Percentiles rank a stretch among this genome's conserved stretches.
phyloP scores from a whole-genome alignment of 2,888 invertebrate genomes.

The Heliconius ethilla region DNA sequence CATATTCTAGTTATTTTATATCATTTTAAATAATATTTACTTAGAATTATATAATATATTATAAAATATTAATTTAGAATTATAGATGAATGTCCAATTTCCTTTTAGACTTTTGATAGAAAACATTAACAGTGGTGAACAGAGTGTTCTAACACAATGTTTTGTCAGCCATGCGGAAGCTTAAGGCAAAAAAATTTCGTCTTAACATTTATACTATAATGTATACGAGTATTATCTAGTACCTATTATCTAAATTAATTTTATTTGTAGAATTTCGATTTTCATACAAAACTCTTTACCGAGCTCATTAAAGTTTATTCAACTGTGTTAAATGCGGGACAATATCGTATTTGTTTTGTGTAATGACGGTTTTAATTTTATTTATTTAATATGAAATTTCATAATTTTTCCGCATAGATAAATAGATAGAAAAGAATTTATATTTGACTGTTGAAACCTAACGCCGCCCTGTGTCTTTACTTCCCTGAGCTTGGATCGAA shows the following conservation, averaged over 20 bases:
- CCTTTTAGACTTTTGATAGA: too few species aligned
- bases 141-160: too few species aligned
- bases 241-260: background rate
- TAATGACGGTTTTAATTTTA: background rate
- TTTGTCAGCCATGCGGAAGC: too few species aligned
- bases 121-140: too few species aligned
- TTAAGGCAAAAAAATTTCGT: too few species aligned
- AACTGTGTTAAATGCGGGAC: background rate
- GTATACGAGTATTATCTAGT: background rate
- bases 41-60: too few species aligned
- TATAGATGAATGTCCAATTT: too few species aligned
- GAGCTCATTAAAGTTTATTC: constrained; percentile 15
- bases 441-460: background rate
- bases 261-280: background rate
- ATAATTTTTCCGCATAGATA: background rate
- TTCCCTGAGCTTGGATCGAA: background rate
- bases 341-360: background rate
- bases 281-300: background rate
- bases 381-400: background rate
- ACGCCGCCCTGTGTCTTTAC: background rate
- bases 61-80: too few species aligned
- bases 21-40: too few species aligned
- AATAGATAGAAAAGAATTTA: background rate
- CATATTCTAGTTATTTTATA: background rate
- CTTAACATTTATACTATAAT: background rate